Evolutionary conservation across 2,888 invertebrate genomes (phyloP), one percentile per base, ranked within the genome.

Genomic region (Drosophila antonietae): DNA sequence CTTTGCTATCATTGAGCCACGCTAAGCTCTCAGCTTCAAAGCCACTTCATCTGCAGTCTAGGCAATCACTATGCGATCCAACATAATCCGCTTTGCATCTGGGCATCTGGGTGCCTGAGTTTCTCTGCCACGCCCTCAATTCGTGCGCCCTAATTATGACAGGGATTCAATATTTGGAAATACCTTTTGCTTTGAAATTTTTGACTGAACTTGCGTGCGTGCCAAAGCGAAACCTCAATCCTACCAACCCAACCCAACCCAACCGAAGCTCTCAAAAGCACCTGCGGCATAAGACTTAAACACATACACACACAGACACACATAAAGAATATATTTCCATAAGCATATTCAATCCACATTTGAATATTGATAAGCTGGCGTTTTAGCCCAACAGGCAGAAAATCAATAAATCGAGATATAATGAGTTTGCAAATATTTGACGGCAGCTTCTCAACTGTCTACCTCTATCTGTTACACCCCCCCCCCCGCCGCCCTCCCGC

Each of bases 391-490:
- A 68, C 37, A 68, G 80, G 80, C 80, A 78, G 81, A 87, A 84
- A 84, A 84, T 84, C 84, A 81, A 84, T 84, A 84, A 83, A 81
- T 87, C 75, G 65, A 68, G 71, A 74, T 82, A 78, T 80, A 87
- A 84, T 83, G 87, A 87, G 80, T 81, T 80, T 78, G 70, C 67
- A 80, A 77, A 83, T 82, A 84, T 83, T 84, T 73, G 68, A 51
- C 47, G 33, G 49, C 31, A 20, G 23, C 28, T 20, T 35, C 44
- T 20, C 10, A 41, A 33, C 49, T 51, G 49, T 37, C 35, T 35
- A 15, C 20, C 39, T 31, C 20, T 14, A 7, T 4, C n/a, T 20
- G 5, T 20, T 20, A 6, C 3, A 0, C n/a, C 2, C 2, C 20
- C 20, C 20, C 2, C n/a, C 3, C 12, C n/a, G n/a, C n/a, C n/a